Evolutionary conservation across 2,797 vertebrate species (phyloP), one percentile per base, ranked within the genome.

Genomic region (Scleropages formosus): DNA sequence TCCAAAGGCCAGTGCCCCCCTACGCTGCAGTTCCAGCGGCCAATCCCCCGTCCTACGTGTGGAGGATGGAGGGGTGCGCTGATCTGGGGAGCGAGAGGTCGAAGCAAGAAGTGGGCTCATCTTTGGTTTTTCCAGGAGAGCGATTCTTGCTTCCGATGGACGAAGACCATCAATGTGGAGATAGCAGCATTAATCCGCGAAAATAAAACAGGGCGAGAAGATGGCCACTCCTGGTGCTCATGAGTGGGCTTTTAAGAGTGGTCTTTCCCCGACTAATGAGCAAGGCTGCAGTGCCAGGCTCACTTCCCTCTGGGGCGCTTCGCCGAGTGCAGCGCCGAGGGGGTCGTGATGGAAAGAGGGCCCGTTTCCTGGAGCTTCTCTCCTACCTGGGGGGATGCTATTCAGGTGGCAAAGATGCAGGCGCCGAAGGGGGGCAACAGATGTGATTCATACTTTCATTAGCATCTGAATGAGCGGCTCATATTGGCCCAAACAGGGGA

Each of bases 351-450:
- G 86, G 92, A 91, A 91, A 92, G 92, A 86, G 91, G 89, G 87
- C 88, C 91, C 89, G 92, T 96, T 97, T 97, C 95, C 96, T 95
- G 94, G 91, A 92, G 92, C 91, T 94, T 92, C 92, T 96, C 96
- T 96, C 94, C 95, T 98, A 98, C 95, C 96, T 98, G 95, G 94
- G 93, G 94, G 95, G 91, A 93, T 95, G 94, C 95, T 93, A 94
- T 97, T 96, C 96, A 98, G 96, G 96, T 96, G 95, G 95, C 94
- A 95, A 94, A 94, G 94, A 95, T 95, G 88, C 90, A 88, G 88
- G 89, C 93, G 93, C 92, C 75, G 86, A 76, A 39, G 91, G 91
- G 92, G 92, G 93, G 90, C 89, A 94, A 93, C 94, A 95, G 94
- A 94, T 95, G 94, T 94, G 92, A 93, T 94, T 95, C 94, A 93